phyloP scores from a whole-genome alignment of 2,113 vertebrate species.

The Myodes glareolus region DNA sequence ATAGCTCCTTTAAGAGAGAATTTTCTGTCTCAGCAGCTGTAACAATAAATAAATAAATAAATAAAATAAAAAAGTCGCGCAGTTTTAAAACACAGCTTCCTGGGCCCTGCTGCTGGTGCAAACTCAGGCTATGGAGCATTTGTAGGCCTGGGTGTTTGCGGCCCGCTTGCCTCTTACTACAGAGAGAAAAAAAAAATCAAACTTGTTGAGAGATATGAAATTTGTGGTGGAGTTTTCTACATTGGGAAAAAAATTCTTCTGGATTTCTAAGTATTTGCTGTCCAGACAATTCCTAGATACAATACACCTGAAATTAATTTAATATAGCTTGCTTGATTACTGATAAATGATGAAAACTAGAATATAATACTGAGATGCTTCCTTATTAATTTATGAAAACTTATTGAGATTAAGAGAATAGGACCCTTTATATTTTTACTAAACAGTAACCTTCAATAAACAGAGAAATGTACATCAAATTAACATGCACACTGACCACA shows the following conservation, averaged over 20 bases:
- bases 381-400: background rate
- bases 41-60: too few relatives aligned
- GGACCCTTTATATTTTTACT: background rate
- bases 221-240: background rate
- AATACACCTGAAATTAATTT: background rate
- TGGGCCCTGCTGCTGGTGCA: too few relatives aligned
- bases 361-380: background rate
- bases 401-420: background rate
- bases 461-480: background rate
- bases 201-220: background rate
- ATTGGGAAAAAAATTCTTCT: background rate
- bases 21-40: too few relatives aligned
- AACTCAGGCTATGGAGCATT: too few relatives aligned
- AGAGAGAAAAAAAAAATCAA: background rate
- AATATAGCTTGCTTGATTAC: background rate
- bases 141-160: too few relatives aligned
- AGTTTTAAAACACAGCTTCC: too few relatives aligned
- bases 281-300: background rate
- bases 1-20: too few relatives aligned
- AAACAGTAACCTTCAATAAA: background rate
- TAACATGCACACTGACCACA: background rate
- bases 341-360: background rate
- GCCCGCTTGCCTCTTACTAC: too few relatives aligned
- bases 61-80: too few relatives aligned
- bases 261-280: conserved; percentile 1